Base-by-base conservation (phyloP, 2,888 invertebrate species). In the Cephus rjabovi region DNA sequence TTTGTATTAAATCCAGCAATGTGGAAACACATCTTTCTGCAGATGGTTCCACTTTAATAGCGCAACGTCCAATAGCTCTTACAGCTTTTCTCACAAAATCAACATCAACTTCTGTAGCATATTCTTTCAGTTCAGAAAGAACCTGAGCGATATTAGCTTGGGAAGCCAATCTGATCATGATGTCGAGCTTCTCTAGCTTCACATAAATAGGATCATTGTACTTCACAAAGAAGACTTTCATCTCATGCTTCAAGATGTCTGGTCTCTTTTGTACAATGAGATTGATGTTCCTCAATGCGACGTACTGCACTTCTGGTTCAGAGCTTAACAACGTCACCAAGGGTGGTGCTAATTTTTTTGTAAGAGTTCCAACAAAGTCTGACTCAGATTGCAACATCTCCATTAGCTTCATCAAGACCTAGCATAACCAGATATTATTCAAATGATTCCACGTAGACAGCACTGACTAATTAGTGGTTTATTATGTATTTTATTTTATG, bases 171-270 rank as follows among this genome's bases (percentile, higher is more conserved):
- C 99, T 95, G 88, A 99, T 99, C 99, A 99, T 99, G 79, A 99
- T 99, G 91, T 99, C 99, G 87, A 99, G 90, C 91, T 99, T 99
- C 92, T 99, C 99, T 81, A 99, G 93, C 91, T 99, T 99, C 73
- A 99, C 99, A 92, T 99, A 99, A 91, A 99, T 99, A 0, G 99
- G 99, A 93, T 99, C 99, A 92, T 99, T 99, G 93, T 99, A 99
- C 90, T 99, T 99, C 69, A 99, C 99, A 92, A 99, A 99, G 93
- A 99, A 99, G 77, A 96, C 95, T 94, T 99, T 99, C 99, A 99
- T 99, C 93, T 99, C 99, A 88, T 99, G 98, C 91, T 99, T 99
- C 74, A 99, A 93, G 85, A 99, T 99, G 80, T 99, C 99, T 0
- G 99, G 98, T 73, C 99, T 94, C 92, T 99, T 99, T 92, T 99